Evolutionary conservation across 2,888 invertebrate genomes (phyloP).

Genomic region (Halocaridina rubra): DNA sequence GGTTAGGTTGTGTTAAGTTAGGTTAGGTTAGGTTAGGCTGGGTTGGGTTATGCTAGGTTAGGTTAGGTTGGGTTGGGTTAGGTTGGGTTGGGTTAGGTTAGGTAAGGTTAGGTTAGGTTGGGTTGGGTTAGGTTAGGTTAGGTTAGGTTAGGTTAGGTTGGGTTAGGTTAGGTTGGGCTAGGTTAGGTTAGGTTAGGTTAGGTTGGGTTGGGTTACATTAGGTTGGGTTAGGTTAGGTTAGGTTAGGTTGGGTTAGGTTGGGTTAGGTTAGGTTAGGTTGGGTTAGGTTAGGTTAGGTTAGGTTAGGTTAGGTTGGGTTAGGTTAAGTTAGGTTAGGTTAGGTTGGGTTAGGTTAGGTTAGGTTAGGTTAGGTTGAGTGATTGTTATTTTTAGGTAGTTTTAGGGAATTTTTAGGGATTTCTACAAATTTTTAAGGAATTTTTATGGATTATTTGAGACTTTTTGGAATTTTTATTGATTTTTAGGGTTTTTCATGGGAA

Average conservation of each 20-base stretch:
- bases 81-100: too few relatives aligned
- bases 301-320: conserved; percentile 3
- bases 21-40: background rate
- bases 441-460: too few relatives aligned
- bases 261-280: conserved; percentile 3
- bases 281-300: conserved; percentile 12
- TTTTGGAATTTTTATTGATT: too few relatives aligned
- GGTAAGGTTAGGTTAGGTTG: background rate
- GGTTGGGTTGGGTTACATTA: conserved; percentile 7
- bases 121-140: conserved; percentile 9
- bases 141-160: conserved; percentile 14
- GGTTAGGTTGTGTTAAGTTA: too few relatives aligned
- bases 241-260: conserved; percentile 5
- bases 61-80: background rate
- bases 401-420: too few relatives aligned
- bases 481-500: too few relatives aligned
- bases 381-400: too few relatives aligned
- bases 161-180: conserved; percentile 6
- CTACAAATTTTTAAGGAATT: too few relatives aligned
- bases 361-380: background rate
- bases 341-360: conserved; percentile 1
- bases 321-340: conserved; percentile 9
- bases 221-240: conserved; percentile 12
- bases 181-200: conserved; percentile 12
- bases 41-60: too few relatives aligned